phyloP scores from a whole-genome alignment of 2,113 vertebrate species.

The Etheostoma cragini region DNA sequence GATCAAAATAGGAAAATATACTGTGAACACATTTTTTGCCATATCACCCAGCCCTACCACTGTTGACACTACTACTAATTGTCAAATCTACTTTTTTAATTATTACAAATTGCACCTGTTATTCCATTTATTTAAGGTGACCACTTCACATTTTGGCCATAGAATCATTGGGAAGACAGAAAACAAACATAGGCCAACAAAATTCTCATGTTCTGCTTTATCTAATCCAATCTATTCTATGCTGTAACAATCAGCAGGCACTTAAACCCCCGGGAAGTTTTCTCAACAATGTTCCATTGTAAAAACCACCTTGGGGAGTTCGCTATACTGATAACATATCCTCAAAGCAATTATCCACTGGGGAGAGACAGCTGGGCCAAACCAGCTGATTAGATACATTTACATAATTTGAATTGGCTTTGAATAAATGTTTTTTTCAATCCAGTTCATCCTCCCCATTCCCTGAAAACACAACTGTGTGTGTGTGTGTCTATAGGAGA shows the following conservation, averaged over 20 bases:
- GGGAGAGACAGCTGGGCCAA: slow-evolving; percentile 66
- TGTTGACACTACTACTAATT: background rate
- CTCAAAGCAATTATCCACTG: slow-evolving; percentile 65
- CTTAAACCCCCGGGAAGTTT: slow-evolving; percentile 29
- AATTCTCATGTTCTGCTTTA: slow-evolving; percentile 17
- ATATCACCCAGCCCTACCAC: too few relatives aligned
- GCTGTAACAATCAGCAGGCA: slow-evolving; percentile 41
- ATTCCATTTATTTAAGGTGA: background rate
- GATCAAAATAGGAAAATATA: too few relatives aligned
- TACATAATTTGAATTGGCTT: slow-evolving; percentile 64
- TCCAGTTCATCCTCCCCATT: slow-evolving; percentile 29
- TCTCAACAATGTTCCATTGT: slow-evolving; percentile 19
- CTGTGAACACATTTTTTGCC: too few relatives aligned
- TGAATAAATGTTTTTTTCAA: slow-evolving; percentile 61
- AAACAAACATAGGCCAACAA: background rate
- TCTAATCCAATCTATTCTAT: slow-evolving; percentile 21
- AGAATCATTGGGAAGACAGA: background rate
- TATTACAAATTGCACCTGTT: background rate
- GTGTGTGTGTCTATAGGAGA: background rate
- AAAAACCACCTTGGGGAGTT: slow-evolving; percentile 52
- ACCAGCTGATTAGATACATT: slow-evolving; percentile 65
- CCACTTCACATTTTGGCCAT: background rate
- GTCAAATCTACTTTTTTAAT: background rate
- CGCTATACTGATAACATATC: slow-evolving; percentile 62
- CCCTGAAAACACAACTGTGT: slow-evolving; percentile 1